Base-by-base conservation (phyloP, 1,140 invertebrate genomes). In the Oedothorax gibbosus region DNA sequence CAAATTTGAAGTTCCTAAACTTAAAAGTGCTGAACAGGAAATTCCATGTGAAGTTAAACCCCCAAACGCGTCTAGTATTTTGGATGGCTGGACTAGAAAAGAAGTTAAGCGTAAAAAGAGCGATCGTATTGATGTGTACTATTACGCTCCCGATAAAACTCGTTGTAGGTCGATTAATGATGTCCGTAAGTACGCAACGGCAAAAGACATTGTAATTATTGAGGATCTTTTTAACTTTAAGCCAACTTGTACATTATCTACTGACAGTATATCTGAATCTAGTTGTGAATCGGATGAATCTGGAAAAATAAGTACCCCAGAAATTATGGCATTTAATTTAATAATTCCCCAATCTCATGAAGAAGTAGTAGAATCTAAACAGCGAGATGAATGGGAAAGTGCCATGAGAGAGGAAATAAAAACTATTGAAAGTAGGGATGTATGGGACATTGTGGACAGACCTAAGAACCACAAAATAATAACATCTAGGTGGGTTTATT, bases 91-190 rank as follows among this genome's bases (percentile, higher is more conserved):
- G 65, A 68, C 12, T 11, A 0, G 65, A 68, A 20, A 68, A 20
- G 65, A 68, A 68, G 65, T 68, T 68, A 68, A 68, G 21, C 11
- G 65, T 11, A 68, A 68, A 68, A n/a, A 18, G 21, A 20, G 65
- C 11, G 10, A n/a, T 68, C 11, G 12, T 68, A 68, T 68, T 18
- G 65, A 68, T 15, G 12, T 68, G 15, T 18, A 20, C 18, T 68
- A 18, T 68, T 68, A 68, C 9, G 21, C 10, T 21, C 21, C 65
- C 10, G 65, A 68, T 35, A 11, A 18, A 2, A 68, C 21, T 68
- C 15, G 18, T 3, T 68, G 65, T 11, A 35, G 65, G 18, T 68
- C 65, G 2, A 11, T 68, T 18, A 68, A 68, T 21, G 65, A 68
- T 12, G 65, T 18, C 4, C 10, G 21, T 11, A 68, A 18, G n/a